A percentile compares a stretch with the other conserved stretches of the same genome.
Conservation (phyloP, 2,113 vertebrate genomes). For the Cyphomyrus plagiostoma region DNA sequence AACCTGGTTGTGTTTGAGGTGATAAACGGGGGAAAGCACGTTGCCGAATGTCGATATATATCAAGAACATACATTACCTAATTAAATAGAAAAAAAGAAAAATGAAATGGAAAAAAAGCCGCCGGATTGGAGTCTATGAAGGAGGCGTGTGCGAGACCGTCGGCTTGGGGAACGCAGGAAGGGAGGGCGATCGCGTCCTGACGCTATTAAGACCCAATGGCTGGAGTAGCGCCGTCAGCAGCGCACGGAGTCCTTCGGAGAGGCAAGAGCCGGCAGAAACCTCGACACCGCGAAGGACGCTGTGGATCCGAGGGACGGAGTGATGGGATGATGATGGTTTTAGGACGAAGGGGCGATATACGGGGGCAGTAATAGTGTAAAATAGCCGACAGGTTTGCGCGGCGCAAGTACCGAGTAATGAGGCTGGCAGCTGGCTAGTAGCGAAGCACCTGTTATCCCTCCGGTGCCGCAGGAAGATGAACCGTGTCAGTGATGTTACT, state of each 20-base stretch:
- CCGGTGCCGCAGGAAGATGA: neutral
- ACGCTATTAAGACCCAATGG: conserved; percentile 65
- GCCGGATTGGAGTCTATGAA: conserved; percentile 39
- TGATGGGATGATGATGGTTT: conserved; percentile 14
- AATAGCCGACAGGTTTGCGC: conserved; percentile 27
- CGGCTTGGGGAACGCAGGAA: conserved; percentile 60
- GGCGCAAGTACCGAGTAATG: neutral
- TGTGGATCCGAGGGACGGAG: conserved; percentile 29
- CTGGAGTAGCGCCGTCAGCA: conserved; percentile 57
- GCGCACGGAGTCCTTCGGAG: conserved; percentile 40
- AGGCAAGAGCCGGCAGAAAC: conserved; percentile 41
- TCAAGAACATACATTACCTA: neutral
- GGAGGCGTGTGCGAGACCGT: conserved; percentile 61
- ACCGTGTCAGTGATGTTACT: neutral
- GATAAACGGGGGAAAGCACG: neutral
- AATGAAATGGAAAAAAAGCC: neutral
- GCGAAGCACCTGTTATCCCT: conserved; percentile 38
- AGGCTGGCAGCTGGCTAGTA: conserved; percentile 39
- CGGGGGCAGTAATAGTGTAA: conserved; percentile 17
- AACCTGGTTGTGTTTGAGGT: neutral
- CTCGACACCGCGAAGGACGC: neutral
- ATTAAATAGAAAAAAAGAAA: neutral
- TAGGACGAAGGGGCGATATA: neutral
- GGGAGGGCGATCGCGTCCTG: conserved; percentile 63
- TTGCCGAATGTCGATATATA: neutral